phyloP scores from a whole-genome alignment of 2,113 vertebrate genomes.

The Apus apus region DNA sequence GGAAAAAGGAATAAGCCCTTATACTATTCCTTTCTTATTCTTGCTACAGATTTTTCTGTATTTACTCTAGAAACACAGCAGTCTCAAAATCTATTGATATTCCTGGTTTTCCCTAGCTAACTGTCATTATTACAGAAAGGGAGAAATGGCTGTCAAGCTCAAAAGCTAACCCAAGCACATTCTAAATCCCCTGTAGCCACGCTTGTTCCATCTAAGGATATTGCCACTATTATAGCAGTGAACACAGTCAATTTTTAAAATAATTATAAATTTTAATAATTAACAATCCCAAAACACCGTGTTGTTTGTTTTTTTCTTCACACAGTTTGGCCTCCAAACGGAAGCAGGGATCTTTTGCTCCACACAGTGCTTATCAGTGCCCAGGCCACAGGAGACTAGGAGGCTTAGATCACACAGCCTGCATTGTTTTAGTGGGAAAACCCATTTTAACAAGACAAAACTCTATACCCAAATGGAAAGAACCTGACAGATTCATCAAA shows the following conservation, averaged over 20 bases:
- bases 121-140: slow-evolving; percentile 61
- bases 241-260: slow-evolving; percentile 59
- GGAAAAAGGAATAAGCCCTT: slow-evolving; percentile 26
- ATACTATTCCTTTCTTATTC: not conserved
- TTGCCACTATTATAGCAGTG: slow-evolving; percentile 1
- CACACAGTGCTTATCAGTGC: not conserved
- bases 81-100: slow-evolving; percentile 64
- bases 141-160: slow-evolving; percentile 66
- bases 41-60: slow-evolving; percentile 30
- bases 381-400: not conserved
- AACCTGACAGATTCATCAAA: not conserved
- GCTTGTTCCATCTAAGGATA: slow-evolving; percentile 47
- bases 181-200: slow-evolving; percentile 57
- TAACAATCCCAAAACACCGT: slow-evolving; percentile 44
- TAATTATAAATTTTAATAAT: slow-evolving; percentile 71
- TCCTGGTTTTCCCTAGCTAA: slow-evolving; percentile 60
- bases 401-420: not conserved
- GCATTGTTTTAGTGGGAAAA: not conserved
- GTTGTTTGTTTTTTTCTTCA: not conserved
- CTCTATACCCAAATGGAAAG: not conserved
- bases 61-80: slow-evolving; percentile 48
- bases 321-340: not conserved
- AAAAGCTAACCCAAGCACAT: slow-evolving; percentile 51
- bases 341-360: not conserved
- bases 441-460: not conserved